Base-by-base conservation (phyloP, 37 sponge, comb jelly and placozoan genomes). In the Eunapius fragilis region DNA sequence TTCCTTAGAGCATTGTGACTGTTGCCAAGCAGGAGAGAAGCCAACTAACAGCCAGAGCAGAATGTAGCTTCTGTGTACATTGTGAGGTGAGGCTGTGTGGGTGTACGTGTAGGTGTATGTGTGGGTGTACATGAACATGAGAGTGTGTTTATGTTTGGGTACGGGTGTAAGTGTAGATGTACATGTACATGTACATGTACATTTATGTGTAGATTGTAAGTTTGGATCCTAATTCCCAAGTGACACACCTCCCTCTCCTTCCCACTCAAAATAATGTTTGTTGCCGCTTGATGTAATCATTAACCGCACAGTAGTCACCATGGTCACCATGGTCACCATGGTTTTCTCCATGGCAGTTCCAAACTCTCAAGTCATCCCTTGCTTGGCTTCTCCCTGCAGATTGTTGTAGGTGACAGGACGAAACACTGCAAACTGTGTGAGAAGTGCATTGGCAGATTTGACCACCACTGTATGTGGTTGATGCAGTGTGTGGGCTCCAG, bases 381-480 rank as follows among this genome's bases (percentile, higher is more conserved):
- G n/a, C n/a, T n/a, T n/a, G n/a, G n/a, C n/a, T n/a, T n/a, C n/a
- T 6, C 41, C 6, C 41, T 76, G 7, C 80, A 94, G 94, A 90
- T 94, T 78, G 94, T 94, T 35, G 82, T 89, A n/a, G 86, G 89
- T 24, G 86, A 84, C 24, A 28, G 58, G 30, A 90, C 96, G 0
- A 95, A 95, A 47, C 93, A 95, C 84, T 95, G 96, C 71, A 85
- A 90, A 84, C 69, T 95, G 28, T 95, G 96, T 81, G 86, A 82
- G 35, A 69, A 81, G 22, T 95, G 96, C 68, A 85, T 82, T 79
- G 80, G 58, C 31, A 91, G 91, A 24, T 95, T 95, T 85, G 96
- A 95, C 78, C 96, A 95, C 83, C 96, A 95, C 80, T 95, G 96
- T 71, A 79, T 87, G 79, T 95, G 96, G 96, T 78, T 95, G 80